Conservation (phyloP, 92 coral and sea anemone species). For the Siderastrea radians region DNA sequence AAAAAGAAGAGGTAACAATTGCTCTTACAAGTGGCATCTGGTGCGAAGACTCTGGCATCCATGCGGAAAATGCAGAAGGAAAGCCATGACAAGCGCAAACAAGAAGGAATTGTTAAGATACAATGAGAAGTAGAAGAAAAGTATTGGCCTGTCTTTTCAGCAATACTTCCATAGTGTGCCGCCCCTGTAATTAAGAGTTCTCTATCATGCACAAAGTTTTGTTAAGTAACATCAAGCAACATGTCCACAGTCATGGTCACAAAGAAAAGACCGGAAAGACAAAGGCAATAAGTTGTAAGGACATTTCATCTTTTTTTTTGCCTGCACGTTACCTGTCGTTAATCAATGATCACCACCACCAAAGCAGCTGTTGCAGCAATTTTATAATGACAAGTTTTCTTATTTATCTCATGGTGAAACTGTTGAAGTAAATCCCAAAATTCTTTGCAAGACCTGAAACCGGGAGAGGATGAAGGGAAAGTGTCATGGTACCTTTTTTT, state of each 20-base stretch:
- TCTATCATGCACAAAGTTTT: neutral
- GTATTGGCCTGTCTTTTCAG: neutral
- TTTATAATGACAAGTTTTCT: constrained; percentile 10
- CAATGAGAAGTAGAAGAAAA: no score
- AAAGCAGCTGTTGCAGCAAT: constrained; percentile 14
- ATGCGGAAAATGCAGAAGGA: no score
- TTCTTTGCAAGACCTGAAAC: constrained; percentile 13
- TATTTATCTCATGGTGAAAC: constrained; percentile 3
- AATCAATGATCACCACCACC: constrained; percentile 16
- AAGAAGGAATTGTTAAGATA: no score
- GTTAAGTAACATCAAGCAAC: neutral
- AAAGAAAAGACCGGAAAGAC: constrained; percentile 28
- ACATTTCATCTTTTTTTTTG: constrained; percentile 11
- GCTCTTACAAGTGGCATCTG: no score
- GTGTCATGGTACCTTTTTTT: constrained; percentile 5
- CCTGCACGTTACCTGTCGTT: neutral
- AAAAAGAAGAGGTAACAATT: no score
- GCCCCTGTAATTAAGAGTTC: neutral
- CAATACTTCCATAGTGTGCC: neutral
- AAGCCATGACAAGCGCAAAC: no score
- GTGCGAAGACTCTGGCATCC: no score
- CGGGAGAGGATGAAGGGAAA: constrained; percentile 8
- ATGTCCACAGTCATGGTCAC: constrained; percentile 6
- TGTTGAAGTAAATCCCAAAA: constrained; percentile 13
- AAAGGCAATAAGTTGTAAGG: constrained; percentile 10